Conservation (phyloP, 2,113 vertebrate genomes). For the Psittacus erithacus region DNA sequence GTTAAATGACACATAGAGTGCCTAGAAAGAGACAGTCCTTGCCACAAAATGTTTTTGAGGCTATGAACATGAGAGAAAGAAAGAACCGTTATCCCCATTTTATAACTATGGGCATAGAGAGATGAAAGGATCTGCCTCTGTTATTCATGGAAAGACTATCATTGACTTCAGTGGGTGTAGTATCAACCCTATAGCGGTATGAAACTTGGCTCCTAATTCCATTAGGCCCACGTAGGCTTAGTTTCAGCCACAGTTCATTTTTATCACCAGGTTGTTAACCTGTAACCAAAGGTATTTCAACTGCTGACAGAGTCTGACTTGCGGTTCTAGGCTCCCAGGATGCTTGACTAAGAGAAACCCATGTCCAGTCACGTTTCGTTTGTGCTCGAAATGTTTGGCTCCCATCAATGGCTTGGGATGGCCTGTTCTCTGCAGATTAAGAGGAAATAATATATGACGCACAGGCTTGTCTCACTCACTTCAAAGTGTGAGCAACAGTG, state of each 20-base stretch:
- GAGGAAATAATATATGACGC: constrained; percentile 52
- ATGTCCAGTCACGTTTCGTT: constrained; percentile 55
- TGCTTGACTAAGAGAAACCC: constrained; percentile 65
- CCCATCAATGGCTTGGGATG: constrained; percentile 35
- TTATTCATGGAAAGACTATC: constrained; percentile 60
- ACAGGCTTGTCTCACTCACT: constrained; percentile 60
- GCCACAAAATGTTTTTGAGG: not conserved
- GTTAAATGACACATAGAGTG: not conserved
- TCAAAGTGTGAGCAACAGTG: constrained; percentile 64
- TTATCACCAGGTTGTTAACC: constrained; percentile 41
- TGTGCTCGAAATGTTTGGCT: constrained; percentile 41
- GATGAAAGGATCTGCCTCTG: constrained; percentile 35
- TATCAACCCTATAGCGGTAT: constrained; percentile 69
- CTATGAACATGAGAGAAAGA: not conserved
- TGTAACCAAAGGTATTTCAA: constrained; percentile 49
- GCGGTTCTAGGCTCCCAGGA: constrained; percentile 27
- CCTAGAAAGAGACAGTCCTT: not conserved
- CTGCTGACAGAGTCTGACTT: constrained; percentile 51
- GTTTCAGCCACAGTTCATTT: constrained; percentile 63
- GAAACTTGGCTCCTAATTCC: constrained; percentile 63
- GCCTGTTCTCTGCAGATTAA: constrained; percentile 52
- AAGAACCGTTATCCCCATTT: constrained; percentile 49
- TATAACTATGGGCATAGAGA: not conserved
- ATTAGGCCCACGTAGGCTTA: constrained; percentile 34
- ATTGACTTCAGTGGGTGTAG: constrained; percentile 64